Evolutionary conservation across 2,888 invertebrate genomes (phyloP).

Genomic region (Adelphocoris suturalis): DNA sequence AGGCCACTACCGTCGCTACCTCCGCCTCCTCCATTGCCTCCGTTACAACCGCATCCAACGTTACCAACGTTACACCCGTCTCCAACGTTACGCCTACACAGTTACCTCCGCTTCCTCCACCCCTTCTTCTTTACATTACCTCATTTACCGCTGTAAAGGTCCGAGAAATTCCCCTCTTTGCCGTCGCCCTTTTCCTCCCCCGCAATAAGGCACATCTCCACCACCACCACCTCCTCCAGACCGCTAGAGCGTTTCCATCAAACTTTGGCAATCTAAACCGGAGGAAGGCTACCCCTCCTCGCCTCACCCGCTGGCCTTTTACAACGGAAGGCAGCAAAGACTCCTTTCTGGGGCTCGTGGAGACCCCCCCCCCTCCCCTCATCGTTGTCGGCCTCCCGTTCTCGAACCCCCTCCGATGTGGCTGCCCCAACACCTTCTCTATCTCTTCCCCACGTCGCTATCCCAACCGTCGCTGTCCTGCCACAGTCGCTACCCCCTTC

Average conservation of each 20-base stretch:
- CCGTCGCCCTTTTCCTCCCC: background rate
- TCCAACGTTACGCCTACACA: no score
- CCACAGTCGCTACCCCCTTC: background rate
- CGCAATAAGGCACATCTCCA: no score
- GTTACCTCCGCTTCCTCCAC: no score
- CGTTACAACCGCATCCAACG: no score
- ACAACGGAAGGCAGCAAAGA: background rate
- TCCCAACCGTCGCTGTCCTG: no score
- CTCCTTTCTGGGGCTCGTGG: background rate
- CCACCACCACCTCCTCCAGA: background rate
- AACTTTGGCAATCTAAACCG: conserved; percentile 36
- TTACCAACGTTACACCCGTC: no score
- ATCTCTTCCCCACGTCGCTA: background rate
- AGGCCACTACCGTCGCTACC: no score
- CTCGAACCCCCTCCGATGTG: no score
- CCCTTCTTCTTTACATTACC: no score
- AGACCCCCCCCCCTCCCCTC: background rate
- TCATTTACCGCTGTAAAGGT: conserved; percentile 3
- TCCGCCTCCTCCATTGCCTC: background rate
- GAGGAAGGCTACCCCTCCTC: background rate
- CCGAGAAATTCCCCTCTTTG: background rate
- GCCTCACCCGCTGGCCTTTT: background rate
- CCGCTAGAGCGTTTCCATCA: conserved; percentile 29
- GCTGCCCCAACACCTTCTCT: no score
- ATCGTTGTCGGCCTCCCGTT: no score